A percentile compares a stretch with the other conserved stretches of the same genome.
Conservation (phyloP, 2,888 invertebrate species). For the Sinelater perroti region DNA sequence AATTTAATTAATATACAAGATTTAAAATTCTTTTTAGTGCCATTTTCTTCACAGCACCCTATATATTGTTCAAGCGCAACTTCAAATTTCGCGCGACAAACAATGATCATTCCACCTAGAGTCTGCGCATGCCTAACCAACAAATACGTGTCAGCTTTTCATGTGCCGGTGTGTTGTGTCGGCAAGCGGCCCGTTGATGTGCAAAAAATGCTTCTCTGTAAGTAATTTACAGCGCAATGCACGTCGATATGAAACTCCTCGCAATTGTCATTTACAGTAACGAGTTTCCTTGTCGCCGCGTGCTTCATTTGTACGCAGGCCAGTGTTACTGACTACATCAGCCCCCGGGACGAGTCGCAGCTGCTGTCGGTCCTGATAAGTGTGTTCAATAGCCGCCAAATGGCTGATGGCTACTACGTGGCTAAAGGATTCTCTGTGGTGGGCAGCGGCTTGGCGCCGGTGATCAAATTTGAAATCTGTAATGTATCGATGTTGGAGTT, state of each 20-base stretch:
- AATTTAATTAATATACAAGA: too few relatives aligned
- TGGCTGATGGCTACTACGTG: conserved; percentile 77
- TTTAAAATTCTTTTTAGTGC: too few relatives aligned
- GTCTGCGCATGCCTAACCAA: too few relatives aligned
- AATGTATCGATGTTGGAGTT: conserved; percentile 50
- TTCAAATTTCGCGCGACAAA: too few relatives aligned
- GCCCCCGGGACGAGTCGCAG: conserved; percentile 50
- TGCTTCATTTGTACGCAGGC: conserved; percentile 44
- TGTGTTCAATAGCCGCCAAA: conserved; percentile 49
- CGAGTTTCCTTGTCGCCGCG: conserved; percentile 15
- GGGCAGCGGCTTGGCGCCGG: conserved; percentile 67
- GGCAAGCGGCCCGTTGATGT: conserved; percentile 19
- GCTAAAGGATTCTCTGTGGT: conserved; percentile 76
- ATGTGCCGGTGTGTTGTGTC: too few relatives aligned
- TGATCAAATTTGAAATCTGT: conserved; percentile 63
- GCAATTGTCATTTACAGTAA: conserved; percentile 21
- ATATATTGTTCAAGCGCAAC: too few relatives aligned
- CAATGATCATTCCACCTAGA: too few relatives aligned
- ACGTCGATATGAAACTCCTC: background rate
- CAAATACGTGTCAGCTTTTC: too few relatives aligned
- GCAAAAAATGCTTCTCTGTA: conserved; percentile 32
- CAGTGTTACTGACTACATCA: conserved; percentile 58
- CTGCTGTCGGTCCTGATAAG: conserved; percentile 50
- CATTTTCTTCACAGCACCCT: too few relatives aligned
- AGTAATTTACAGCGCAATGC: conserved; percentile 16